Evolutionary conservation across 2,888 invertebrate species (phyloP), one percentile per base, ranked within the genome.

Genomic region (Esperia sulphurella): DNA sequence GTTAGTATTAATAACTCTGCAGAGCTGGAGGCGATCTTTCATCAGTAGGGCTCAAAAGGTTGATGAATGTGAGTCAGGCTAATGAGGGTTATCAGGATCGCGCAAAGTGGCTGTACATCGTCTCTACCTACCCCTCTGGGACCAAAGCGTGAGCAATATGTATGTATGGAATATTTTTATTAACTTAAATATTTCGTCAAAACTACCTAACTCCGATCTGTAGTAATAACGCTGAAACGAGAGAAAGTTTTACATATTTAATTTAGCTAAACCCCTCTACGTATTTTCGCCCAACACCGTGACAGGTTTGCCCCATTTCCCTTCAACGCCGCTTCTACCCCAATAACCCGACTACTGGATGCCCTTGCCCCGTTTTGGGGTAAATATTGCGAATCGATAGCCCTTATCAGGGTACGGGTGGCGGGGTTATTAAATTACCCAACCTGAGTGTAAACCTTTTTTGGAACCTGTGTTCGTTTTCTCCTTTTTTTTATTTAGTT

Each of bases 371-470:
- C 55, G 61, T 63, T 64, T 54, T 45, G 57, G 75, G 71, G 77
- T 72, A 75, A 79, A 79, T 77, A 79, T 79, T 71, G 75, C 68
- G 60, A 79, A 81, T 79, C 79, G 71, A 83, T 81, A 75, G 56
- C 62, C 68, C 76, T 75, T 77, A 80, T 78, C 79, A 66, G 50
- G 45, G 28, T 46, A 52, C 43, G 57, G 57, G 55, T 55, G 61
- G 63, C 52, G 61, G 58, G 63, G 70, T 77, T 81, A 81, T 81
- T 79, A 75, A 80, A 79, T 82, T 78, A 77, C 75, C 60, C 57
- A 50, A 64, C 61, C 65, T 66, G 58, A 61, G 55, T 49, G 54
- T 55, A 55, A 74, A 31, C 28, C 40, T 12, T 40, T 43, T 44
- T 44, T 14, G 14, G 21, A 9, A 45, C 41, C 41, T 28, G 28